These are phyloP conservation scores for Chrysolophus pictus DNA, from an alignment of 2,797 vertebrate species.

Conservation along the genomic window DNA sequence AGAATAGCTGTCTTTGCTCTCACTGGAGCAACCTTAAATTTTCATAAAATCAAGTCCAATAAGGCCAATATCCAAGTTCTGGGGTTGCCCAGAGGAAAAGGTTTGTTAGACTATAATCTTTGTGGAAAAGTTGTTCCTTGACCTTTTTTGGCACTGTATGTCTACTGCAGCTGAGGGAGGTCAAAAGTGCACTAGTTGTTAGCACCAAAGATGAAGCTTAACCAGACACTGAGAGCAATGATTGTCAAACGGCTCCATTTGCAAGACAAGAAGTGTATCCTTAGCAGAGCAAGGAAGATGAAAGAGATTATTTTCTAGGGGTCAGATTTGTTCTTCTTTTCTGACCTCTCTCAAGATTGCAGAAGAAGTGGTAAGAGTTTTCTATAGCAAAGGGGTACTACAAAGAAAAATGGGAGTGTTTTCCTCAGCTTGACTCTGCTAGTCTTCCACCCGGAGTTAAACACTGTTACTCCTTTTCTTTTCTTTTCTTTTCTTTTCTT, in stretches of 20 bases:
- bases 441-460: background rate
- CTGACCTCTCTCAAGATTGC: constrained; percentile 74
- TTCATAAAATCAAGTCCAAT: constrained; percentile 49
- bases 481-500: too few relatives aligned
- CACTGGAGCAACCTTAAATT: constrained; percentile 16
- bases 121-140: constrained; percentile 71
- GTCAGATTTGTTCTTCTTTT: constrained; percentile 73
- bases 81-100: constrained; percentile 52
- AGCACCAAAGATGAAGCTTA: constrained; percentile 71
- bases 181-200: constrained; percentile 73
- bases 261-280: constrained; percentile 76
- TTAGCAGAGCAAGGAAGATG: constrained; percentile 70
- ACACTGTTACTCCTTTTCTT: background rate
- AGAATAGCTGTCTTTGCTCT: background rate
- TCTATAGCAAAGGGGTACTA: constrained; percentile 52
- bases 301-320: constrained; percentile 75
- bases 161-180: constrained; percentile 59
- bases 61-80: constrained; percentile 48
- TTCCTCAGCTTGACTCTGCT: background rate
- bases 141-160: constrained; percentile 64
- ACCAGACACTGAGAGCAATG: constrained; percentile 70
- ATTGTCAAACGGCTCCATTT: constrained; percentile 73
- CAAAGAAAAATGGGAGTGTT: constrained; percentile 27
- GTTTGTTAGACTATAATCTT: constrained; percentile 56
- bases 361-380: constrained; percentile 55